Evolutionary conservation across 2,113 vertebrate genomes (phyloP).

Genomic region (Melanostigma gelatinosum): DNA sequence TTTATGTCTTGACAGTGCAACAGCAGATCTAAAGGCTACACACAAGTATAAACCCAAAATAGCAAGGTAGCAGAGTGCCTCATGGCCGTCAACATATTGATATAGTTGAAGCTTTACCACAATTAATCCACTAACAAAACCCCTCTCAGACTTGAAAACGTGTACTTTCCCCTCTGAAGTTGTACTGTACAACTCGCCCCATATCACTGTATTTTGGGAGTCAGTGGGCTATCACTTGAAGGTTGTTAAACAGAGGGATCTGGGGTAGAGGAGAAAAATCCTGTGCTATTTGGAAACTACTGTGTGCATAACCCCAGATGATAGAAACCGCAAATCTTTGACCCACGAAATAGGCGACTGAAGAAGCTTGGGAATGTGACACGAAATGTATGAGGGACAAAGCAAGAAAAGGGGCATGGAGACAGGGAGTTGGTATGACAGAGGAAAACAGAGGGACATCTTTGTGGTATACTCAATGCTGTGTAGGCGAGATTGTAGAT

Average conservation of each 20-base stretch:
- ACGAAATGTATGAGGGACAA: neutral
- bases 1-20: conserved; percentile 19
- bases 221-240: conserved; percentile 36
- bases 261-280: conserved; percentile 20
- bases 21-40: conserved; percentile 18
- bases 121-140: conserved; percentile 1
- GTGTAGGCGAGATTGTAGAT: neutral
- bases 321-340: conserved; percentile 25
- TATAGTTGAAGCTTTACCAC: neutral
- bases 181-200: conserved; percentile 18
- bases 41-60: conserved; percentile 13
- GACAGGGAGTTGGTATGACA: neutral
- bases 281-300: conserved; percentile 26
- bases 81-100: neutral
- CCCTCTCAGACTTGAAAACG: neutral
- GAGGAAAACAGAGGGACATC: neutral
- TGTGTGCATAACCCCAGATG: conserved; percentile 24
- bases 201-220: conserved; percentile 49
- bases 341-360: conserved; percentile 5
- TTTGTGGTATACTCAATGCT: neutral
- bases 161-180: conserved; percentile 4
- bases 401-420: neutral
- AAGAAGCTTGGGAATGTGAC: neutral
- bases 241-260: conserved; percentile 29
- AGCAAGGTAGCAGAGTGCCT: neutral